Conservation (phyloP, 2,113 vertebrate genomes). For the Takifugu bimaculatus region DNA sequence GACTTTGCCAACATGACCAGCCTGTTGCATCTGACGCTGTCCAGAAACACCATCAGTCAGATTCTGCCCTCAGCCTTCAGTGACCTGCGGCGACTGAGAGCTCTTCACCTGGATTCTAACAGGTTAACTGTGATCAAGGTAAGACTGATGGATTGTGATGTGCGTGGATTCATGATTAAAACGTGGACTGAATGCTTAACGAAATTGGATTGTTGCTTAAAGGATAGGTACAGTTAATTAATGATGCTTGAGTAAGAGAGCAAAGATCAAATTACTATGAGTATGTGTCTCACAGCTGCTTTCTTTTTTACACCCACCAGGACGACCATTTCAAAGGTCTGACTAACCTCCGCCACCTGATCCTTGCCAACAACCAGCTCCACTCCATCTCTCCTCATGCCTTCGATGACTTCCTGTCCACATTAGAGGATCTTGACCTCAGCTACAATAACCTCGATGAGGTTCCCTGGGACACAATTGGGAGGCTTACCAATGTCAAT, state of each 20-base stretch:
- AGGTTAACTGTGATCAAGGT: slow-evolving; percentile 79
- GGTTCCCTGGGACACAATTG: slow-evolving; percentile 86
- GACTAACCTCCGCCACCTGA: slow-evolving; percentile 86
- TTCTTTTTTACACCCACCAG: slow-evolving; percentile 27
- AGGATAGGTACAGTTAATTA: background rate
- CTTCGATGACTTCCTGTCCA: slow-evolving; percentile 87
- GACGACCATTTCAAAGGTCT: slow-evolving; percentile 89
- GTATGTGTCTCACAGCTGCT: background rate
- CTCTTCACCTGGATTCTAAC: slow-evolving; percentile 90
- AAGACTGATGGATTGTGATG: slow-evolving; percentile 9
- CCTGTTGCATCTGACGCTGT: slow-evolving; percentile 86
- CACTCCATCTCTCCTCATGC: slow-evolving; percentile 82
- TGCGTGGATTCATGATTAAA: background rate
- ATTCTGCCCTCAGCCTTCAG: slow-evolving; percentile 88
- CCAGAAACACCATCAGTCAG: slow-evolving; percentile 92
- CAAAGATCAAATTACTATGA: background rate
- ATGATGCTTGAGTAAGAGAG: background rate
- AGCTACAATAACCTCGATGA: slow-evolving; percentile 92
- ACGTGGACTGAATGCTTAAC: background rate
- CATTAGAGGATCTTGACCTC: slow-evolving; percentile 90
- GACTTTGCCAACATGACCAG: slow-evolving; percentile 96
- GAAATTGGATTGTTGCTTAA: background rate
- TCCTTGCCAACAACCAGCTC: slow-evolving; percentile 91
- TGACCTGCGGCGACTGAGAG: slow-evolving; percentile 85
- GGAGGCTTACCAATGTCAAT: slow-evolving; percentile 86